A percentile compares a stretch with the other conserved stretches of the same genome.
phyloP scores from a whole-genome alignment of 92 coral and sea anemone genomes.

The Scolanthus callimorphus region DNA sequence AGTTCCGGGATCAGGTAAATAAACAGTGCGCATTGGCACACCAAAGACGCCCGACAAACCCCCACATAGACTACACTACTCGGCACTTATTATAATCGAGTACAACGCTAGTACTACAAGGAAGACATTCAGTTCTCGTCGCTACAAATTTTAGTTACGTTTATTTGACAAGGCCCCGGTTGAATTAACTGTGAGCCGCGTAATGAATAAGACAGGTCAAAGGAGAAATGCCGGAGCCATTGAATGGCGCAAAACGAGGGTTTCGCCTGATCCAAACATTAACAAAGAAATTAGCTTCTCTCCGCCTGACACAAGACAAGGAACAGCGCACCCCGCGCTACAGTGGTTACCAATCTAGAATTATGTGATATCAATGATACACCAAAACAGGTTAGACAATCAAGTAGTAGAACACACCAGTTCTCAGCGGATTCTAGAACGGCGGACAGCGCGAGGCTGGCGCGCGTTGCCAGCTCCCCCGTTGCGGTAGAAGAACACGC shows the following conservation, averaged over 20 bases:
- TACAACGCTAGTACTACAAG: too few relatives aligned
- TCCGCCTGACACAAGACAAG: background rate
- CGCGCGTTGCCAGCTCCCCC: background rate
- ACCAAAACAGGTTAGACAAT: background rate
- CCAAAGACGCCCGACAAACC: too few relatives aligned
- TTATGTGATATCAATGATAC: background rate
- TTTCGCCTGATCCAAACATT: background rate
- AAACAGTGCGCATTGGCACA: too few relatives aligned
- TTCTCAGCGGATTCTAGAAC: background rate
- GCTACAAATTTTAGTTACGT: too few relatives aligned
- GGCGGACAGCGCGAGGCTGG: background rate
- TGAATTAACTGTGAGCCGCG: too few relatives aligned
- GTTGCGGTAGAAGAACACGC: background rate
- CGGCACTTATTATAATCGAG: too few relatives aligned
- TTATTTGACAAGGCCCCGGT: too few relatives aligned
- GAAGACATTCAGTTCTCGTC: too few relatives aligned
- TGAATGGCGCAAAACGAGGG: background rate
- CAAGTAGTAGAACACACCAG: background rate
- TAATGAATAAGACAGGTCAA: too few relatives aligned
- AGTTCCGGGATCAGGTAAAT: background rate
- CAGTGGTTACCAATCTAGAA: background rate
- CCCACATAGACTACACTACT: too few relatives aligned
- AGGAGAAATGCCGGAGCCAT: too few relatives aligned
- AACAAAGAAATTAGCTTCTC: background rate
- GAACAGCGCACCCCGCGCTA: background rate